Evolutionary conservation across 2,888 invertebrate species (phyloP), one percentile per base, ranked within the genome.

Genomic region (Enoplolaimus lenunculus): DNA sequence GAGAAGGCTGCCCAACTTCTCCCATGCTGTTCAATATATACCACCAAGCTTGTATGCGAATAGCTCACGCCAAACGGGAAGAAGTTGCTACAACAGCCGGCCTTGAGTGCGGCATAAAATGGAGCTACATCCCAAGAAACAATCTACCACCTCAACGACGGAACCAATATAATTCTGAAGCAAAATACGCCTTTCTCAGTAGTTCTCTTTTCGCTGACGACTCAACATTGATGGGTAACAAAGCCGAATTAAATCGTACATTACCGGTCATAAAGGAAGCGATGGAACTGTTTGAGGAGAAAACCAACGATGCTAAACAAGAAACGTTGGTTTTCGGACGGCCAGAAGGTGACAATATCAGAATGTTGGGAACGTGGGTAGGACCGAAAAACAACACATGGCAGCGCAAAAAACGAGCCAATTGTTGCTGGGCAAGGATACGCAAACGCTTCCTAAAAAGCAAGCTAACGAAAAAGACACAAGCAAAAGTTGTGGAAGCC

Each of bases 1-100:
- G 57, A 57, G 57, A 57, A 57, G n/a, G 57, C 16, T 57, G 57
- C n/a, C 57, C 57, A 57, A 57, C 57, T 21, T 57, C 57, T 16
- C 57, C 57, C 57, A 57, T 57, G 16, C 57, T 57, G 57, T 57
- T 57, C n/a, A 57, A 57, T 57, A n/a, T n/a, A n/a, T n/a, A n/a
- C n/a, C n/a, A n/a, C n/a, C n/a, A n/a, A n/a, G n/a, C n/a, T n/a
- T n/a, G 57, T 57, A 57, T 57, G 57, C 16, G 57, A 57, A 16
- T 21, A 57, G 57, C 57, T 57, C 16, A 16, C 16, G n/a, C n/a
- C 16, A 57, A 57, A 57, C 57, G 57, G n/a, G 57, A 57, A 57
- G 57, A 16, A 57, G n/a, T n/a, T 21, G 57, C 57, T 21, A n/a
- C 57, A 21, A 16, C 16, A 57, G 16, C 16, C 16, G 57, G 57